phyloP scores from a whole-genome alignment of 2,113 vertebrate genomes.

The Macrotus californicus region DNA sequence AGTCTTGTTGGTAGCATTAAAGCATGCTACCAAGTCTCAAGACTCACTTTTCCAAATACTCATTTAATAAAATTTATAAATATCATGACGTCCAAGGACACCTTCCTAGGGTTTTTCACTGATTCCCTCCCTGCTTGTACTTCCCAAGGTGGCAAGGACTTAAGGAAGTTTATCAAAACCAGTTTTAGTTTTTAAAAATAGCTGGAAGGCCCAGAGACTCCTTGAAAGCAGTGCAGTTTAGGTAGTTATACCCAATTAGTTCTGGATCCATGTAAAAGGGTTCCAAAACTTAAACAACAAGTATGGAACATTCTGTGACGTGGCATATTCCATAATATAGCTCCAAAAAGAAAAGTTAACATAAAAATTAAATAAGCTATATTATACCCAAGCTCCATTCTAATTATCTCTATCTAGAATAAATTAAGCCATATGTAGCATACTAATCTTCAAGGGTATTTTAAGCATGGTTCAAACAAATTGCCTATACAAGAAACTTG shows the following conservation, averaged over 20 bases:
- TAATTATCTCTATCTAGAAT: neutral
- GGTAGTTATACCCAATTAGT: neutral
- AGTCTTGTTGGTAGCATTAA: neutral
- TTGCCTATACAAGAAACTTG: neutral
- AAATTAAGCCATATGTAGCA: neutral
- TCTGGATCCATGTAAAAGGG: neutral
- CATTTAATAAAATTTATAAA: neutral
- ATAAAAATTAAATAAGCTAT: neutral
- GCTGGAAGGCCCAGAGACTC: neutral
- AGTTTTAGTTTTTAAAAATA: neutral
- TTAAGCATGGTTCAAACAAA: neutral
- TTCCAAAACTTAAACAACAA: neutral
- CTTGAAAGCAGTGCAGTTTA: neutral
- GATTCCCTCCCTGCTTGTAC: neutral
- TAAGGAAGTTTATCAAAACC: neutral
- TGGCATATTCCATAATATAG: neutral
- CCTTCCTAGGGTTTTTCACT: neutral
- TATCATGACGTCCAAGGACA: neutral
- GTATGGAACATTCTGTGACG: neutral
- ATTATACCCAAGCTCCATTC: neutral
- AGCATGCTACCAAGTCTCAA: neutral
- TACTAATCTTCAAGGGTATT: neutral
- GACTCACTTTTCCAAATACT: neutral
- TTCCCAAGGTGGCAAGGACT: neutral
- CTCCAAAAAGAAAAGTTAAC: neutral